Percentiles rank a stretch among this genome's conserved stretches.
These are phyloP conservation scores for Ammospiza nelsoni DNA, from an alignment of 2,113 vertebrate species.

Conservation along the genomic window DNA sequence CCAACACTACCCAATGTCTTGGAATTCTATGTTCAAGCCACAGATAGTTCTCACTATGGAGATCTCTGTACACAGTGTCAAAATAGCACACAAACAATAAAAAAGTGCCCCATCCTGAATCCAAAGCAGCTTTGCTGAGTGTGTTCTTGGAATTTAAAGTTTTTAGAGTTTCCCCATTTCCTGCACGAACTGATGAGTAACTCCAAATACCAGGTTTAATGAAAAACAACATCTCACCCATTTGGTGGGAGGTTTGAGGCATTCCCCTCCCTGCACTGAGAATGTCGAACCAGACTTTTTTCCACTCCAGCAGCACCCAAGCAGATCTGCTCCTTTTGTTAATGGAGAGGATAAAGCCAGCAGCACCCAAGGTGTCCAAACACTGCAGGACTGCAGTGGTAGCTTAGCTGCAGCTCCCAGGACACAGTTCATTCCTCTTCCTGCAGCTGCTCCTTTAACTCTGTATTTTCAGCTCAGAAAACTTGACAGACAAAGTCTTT, in stretches of 20 bases:
- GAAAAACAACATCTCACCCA: not conserved
- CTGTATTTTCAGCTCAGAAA: not conserved
- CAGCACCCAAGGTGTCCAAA: not conserved
- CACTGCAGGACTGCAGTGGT: not conserved
- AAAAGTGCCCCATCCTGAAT: not conserved
- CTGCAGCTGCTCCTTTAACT: not conserved
- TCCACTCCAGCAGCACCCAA: conserved; percentile 12
- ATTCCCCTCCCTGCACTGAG: not conserved
- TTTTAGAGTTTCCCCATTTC: conserved; percentile 48
- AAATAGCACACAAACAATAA: conserved; percentile 61
- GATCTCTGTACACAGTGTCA: conserved; percentile 69
- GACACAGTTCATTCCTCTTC: not conserved
- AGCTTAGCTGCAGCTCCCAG: not conserved
- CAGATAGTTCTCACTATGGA: conserved; percentile 72
- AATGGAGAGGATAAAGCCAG: not conserved
- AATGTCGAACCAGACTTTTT: conserved; percentile 20
- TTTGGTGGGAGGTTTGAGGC: not conserved
- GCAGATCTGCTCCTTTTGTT: not conserved
- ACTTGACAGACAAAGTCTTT: not conserved
- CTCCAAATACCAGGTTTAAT: not conserved
- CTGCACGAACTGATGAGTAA: conserved; percentile 40
- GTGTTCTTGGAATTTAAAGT: conserved; percentile 32
- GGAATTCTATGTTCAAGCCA: conserved; percentile 40
- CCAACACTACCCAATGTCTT: conserved; percentile 14
- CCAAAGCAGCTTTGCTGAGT: conserved; percentile 54